These are phyloP conservation scores for Thripadectes ignobilis DNA, from an alignment of 2,797 vertebrate genomes.

Conservation along the genomic window DNA sequence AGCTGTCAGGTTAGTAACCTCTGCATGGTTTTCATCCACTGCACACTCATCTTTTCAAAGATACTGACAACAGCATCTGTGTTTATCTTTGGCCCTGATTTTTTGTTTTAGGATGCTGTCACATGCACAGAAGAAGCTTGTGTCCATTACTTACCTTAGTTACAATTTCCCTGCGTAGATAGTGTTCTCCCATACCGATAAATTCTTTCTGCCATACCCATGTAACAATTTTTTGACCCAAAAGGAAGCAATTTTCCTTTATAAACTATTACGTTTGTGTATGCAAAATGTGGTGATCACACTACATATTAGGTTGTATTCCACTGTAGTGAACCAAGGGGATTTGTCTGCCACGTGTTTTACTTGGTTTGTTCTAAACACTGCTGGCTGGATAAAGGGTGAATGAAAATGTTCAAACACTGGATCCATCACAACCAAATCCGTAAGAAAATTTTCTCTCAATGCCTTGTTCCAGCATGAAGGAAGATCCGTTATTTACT, in stretches of 20 bases:
- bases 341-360: fast-evolving
- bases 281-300: background rate
- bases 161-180: background rate
- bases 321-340: background rate
- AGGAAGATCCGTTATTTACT: background rate
- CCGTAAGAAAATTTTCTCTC: background rate
- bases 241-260: background rate
- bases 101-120: background rate
- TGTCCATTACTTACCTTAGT: background rate
- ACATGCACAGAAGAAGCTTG: background rate
- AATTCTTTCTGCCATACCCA: background rate
- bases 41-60: background rate
- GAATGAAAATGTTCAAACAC: background rate
- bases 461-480: background rate
- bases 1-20: background rate
- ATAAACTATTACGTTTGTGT: background rate
- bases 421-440: background rate
- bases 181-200: background rate
- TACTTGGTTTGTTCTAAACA: background rate
- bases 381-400: background rate
- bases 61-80: background rate
- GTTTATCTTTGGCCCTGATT: background rate
- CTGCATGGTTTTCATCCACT: background rate
- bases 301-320: background rate
- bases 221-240: background rate